Evolutionary conservation across 2,797 vertebrate species (phyloP).

Genomic region (Sebastes hubbsi): DNA sequence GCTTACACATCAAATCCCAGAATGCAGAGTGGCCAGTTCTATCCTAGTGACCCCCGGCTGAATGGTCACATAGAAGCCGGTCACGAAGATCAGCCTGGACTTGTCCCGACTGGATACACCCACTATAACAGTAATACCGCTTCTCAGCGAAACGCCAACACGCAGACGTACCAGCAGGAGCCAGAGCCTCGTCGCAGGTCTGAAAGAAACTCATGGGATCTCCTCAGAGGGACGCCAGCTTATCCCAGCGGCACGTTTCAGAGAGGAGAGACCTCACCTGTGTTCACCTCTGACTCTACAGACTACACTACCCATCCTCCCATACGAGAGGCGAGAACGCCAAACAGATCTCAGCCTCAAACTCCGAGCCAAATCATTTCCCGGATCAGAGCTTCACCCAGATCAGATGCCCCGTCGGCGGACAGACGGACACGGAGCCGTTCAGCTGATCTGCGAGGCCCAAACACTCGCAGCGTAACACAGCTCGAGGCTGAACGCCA

Average conservation of each 20-base stretch:
- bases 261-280: slow-evolving; percentile 18
- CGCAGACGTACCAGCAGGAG: slow-evolving; percentile 60
- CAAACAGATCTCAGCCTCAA: slow-evolving; percentile 12
- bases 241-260: slow-evolving; percentile 64
- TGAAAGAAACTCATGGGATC: slow-evolving; percentile 68
- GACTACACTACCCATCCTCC: slow-evolving; percentile 54
- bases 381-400: slow-evolving; percentile 21
- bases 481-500: slow-evolving; percentile 39
- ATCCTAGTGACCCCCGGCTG: slow-evolving; percentile 1
- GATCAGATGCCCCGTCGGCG: slow-evolving; percentile 7
- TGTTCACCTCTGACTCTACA: slow-evolving; percentile 40
- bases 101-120: slow-evolving; percentile 69
- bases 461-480: slow-evolving; percentile 1
- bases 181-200: neutral
- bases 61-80: neutral
- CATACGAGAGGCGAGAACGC: slow-evolving; percentile 2
- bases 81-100: slow-evolving; percentile 21
- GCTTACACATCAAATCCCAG: slow-evolving; percentile 18
- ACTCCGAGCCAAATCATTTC: slow-evolving; percentile 11
- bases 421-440: slow-evolving; percentile 28
- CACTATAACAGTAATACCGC: slow-evolving; percentile 48
- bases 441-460: slow-evolving; percentile 33
- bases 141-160: slow-evolving; percentile 52
- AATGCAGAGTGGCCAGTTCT: slow-evolving; percentile 27
- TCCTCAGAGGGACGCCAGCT: slow-evolving; percentile 75